phyloP scores from a whole-genome alignment of 2,888 invertebrate species.

The Oxycera nigricornis region DNA sequence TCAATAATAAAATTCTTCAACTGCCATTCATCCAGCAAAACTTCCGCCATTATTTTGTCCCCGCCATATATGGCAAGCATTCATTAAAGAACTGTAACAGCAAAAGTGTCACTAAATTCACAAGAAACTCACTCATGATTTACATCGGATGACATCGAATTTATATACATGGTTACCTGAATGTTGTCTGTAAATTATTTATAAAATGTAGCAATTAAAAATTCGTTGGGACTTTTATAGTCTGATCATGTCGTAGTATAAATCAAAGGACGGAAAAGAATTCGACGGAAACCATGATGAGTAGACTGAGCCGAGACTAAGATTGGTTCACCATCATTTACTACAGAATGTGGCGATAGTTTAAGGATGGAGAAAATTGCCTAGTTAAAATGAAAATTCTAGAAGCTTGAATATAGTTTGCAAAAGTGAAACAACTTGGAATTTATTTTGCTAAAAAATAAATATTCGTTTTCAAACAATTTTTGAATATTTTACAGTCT shows the following conservation, averaged over 20 bases:
- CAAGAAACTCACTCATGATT: too few species aligned
- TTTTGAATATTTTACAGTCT: too few species aligned
- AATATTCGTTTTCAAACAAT: too few species aligned
- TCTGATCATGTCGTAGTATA: background rate
- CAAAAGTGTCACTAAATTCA: background rate
- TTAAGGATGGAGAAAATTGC: too few species aligned
- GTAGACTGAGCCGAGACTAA: background rate
- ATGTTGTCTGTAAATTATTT: conserved; percentile 15
- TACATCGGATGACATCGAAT: background rate
- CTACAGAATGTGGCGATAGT: too few species aligned
- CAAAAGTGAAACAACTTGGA: too few species aligned
- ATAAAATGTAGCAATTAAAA: conserved; percentile 37
- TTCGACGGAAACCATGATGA: background rate
- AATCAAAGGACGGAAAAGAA: conserved; percentile 23
- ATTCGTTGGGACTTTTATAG: conserved; percentile 23
- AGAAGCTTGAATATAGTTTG: too few species aligned
- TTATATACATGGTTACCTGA: background rate
- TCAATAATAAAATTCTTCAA: background rate
- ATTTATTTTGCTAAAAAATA: too few species aligned
- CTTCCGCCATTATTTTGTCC: background rate
- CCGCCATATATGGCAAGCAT: background rate
- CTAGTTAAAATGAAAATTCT: too few species aligned
- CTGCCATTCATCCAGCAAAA: background rate
- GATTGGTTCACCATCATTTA: background rate
- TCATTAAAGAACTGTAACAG: background rate